Evolutionary conservation across 1,140 invertebrate species (phyloP).

Genomic region (Drosophila sp.): DNA sequence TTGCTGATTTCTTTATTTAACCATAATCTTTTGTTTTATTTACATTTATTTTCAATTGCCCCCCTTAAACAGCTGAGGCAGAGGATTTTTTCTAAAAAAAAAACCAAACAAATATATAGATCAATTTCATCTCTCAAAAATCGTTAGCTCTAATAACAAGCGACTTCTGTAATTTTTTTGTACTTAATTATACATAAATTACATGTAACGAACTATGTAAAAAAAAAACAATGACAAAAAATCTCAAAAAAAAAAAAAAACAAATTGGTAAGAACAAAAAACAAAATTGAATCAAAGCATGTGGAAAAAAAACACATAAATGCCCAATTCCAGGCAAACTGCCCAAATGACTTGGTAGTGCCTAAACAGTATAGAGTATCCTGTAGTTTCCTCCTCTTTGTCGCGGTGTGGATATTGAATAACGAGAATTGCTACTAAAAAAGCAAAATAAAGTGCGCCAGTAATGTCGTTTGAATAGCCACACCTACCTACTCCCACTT

Average conservation of each 20-base stretch:
- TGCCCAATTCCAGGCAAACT: conserved; percentile 60
- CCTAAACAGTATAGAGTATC: conserved; percentile 16
- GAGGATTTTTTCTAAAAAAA: conserved; percentile 68
- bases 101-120: conserved; percentile 26
- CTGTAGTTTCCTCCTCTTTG: conserved; percentile 30
- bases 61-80: conserved; percentile 66
- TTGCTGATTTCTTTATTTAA: conserved; percentile 52
- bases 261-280: conserved; percentile 72
- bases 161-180: conserved; percentile 78
- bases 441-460: no score
- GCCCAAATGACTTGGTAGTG: conserved; percentile 65
- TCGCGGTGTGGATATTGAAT: background rate
- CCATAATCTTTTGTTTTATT: conserved; percentile 59
- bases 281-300: conserved; percentile 45
- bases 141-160: conserved; percentile 79
- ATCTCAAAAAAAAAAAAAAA: conserved; percentile 49
- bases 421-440: background rate
- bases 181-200: conserved; percentile 80
- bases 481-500: background rate
- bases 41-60: conserved; percentile 62
- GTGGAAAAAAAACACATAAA: conserved; percentile 28
- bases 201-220: conserved; percentile 73
- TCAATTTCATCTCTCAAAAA: conserved; percentile 48
- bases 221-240: conserved; percentile 52
- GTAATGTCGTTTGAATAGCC: background rate